A percentile compares a stretch with the other conserved stretches of the same genome.
phyloP scores from a whole-genome alignment of 2,797 vertebrate genomes.

The Lithobates pipiens region DNA sequence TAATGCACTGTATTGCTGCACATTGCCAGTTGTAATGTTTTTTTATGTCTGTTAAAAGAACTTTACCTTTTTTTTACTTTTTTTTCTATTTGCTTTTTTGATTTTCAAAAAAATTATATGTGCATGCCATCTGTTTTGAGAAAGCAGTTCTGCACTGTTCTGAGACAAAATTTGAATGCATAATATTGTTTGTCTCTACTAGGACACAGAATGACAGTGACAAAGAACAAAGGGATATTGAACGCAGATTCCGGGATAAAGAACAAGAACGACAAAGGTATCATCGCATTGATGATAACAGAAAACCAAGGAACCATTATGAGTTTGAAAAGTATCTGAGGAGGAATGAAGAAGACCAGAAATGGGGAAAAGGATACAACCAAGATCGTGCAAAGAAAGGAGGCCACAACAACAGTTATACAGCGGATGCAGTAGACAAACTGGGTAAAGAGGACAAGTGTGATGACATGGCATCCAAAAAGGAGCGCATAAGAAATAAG shows the following conservation, averaged over 20 bases:
- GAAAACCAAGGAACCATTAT: conserved; percentile 87
- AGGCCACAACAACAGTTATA: conserved; percentile 80
- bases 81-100: too few species aligned
- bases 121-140: too few species aligned
- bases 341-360: conserved; percentile 89
- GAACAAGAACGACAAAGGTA: conserved; percentile 83
- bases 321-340: conserved; percentile 90
- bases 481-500: conserved; percentile 93
- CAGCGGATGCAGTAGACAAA: conserved; percentile 84
- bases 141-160: background rate
- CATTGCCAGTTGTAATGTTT: too few species aligned
- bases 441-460: conserved; percentile 87
- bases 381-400: conserved; percentile 91
- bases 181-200: conserved; percentile 13
- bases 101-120: too few species aligned
- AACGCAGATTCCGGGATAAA: conserved; percentile 87
- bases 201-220: conserved; percentile 85
- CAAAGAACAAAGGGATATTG: conserved; percentile 88
- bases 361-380: conserved; percentile 91
- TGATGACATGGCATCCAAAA: conserved; percentile 86
- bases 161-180: background rate
- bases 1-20: too few species aligned
- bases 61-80: too few species aligned
- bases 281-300: conserved; percentile 85
- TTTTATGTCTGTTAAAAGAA: too few species aligned